Evolutionary conservation across 2,113 vertebrate species (phyloP).

Genomic region (Parotia lawesii): DNA sequence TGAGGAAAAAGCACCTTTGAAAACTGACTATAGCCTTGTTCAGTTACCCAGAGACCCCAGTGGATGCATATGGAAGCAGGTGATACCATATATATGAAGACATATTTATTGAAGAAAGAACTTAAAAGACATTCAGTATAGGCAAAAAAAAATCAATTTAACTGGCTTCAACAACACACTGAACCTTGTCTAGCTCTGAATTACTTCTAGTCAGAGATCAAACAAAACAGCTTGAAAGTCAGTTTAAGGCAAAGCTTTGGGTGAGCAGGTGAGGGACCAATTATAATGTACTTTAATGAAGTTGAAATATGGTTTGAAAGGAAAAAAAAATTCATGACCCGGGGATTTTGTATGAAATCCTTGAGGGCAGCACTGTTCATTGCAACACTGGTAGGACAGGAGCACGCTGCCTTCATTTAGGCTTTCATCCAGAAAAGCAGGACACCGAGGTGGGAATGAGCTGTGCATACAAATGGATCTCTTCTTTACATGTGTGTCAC

Average conservation of each 20-base stretch:
- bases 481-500: not conserved
- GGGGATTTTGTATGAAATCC: not conserved
- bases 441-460: not conserved
- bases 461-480: not conserved
- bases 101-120: conserved; percentile 33
- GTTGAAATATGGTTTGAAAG: not conserved
- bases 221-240: not conserved
- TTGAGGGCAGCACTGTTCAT: not conserved
- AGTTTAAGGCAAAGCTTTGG: conserved; percentile 20
- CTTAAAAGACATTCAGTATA: not conserved
- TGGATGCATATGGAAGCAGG: not conserved
- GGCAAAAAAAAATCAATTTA: not conserved
- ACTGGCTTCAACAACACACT: not conserved
- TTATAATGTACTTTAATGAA: not conserved
- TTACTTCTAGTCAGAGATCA: not conserved
- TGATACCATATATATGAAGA: not conserved
- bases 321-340: not conserved
- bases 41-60: not conserved
- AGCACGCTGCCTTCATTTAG: not conserved
- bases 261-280: not conserved
- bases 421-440: not conserved
- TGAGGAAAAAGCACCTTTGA: not conserved
- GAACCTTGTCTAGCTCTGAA: not conserved
- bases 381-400: not conserved
- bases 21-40: not conserved